Evolutionary conservation across 2,797 vertebrate species (phyloP), one percentile per base, ranked within the genome.

Genomic region (Tamandua tetradactyla): DNA sequence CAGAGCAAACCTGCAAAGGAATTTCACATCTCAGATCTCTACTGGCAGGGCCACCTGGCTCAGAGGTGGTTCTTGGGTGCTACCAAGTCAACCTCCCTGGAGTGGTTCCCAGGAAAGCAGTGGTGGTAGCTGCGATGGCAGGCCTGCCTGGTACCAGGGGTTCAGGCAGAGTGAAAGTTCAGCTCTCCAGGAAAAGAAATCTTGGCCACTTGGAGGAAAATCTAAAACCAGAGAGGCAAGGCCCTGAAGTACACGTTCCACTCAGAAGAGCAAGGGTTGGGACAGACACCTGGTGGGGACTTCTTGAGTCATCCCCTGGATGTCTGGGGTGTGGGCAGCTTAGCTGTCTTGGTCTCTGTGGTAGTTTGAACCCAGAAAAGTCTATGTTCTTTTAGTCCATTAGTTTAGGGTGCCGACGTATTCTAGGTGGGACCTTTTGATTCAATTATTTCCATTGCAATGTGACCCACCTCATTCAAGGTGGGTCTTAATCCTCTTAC

Each of bases 111-210:
- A 30, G 87, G 92, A 86, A 55, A 78, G 66, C 82, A 32, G 47
- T 7, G 10, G 59, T 83, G 74, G 47, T 15, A 42, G 12, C 27
- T 0, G 42, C 52, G 13, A 32, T 1, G 22, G 37, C 44, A 22
- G 57, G 44, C n/a, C 47, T 12, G 14, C 35, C 6, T n/a, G 76
- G 62, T 64, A 89, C 61, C 57, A 40, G n/a, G 76, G 52, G 35
- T 49, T 80, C 71, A 7, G 47, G 68, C 84, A 68, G 74, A 68
- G 68, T 84, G 76, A 35, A 57, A 1, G 1, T 55, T 57, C 10
- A 17, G 44, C 82, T 87, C 94, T 95, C 94, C 91, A 95, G 76
- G 91, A 93, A 95, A 66, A 35, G 62, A 37, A 37, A 44, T 35
- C 55, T 71, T 84, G 71, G 91, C 81, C 52, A 27, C 55, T 20